Conservation (phyloP, 2,888 invertebrate genomes). For the Xanthorhoe designata region DNA sequence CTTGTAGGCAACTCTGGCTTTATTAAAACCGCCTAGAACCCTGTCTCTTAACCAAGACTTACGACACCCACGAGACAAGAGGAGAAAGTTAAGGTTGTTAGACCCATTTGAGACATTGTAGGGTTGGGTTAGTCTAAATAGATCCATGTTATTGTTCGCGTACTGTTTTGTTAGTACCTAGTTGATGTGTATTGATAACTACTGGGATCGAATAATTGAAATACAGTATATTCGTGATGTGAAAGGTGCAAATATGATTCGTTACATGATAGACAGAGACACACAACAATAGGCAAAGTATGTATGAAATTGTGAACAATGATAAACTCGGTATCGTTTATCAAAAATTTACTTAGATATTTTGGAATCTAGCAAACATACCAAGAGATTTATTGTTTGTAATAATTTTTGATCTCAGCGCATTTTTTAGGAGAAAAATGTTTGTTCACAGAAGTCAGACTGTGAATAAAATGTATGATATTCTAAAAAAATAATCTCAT, state of each 20-base stretch:
- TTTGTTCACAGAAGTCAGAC: not conserved
- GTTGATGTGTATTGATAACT: not conserved
- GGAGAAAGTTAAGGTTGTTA: slow-evolving; percentile 36
- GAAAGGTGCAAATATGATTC: not conserved
- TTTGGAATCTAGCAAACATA: too few relatives aligned
- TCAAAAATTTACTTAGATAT: not conserved
- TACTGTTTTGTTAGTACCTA: not conserved
- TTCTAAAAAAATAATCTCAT: slow-evolving; percentile 11
- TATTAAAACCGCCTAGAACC: slow-evolving; percentile 31
- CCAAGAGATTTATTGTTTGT: too few relatives aligned
- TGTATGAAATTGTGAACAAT: too few relatives aligned
- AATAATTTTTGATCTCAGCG: too few relatives aligned
- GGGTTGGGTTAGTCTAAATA: slow-evolving; percentile 29
- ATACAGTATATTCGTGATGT: not conserved
- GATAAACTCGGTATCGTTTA: not conserved
- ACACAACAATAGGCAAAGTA: too few relatives aligned
- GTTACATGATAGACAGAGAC: too few relatives aligned
- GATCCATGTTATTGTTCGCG: slow-evolving; percentile 8
- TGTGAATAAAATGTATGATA: not conserved
- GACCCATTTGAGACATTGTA: slow-evolving; percentile 36
- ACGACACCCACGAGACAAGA: slow-evolving; percentile 34
- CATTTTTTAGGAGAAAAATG: not conserved
- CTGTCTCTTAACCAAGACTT: slow-evolving; percentile 32
- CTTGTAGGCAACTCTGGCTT: slow-evolving; percentile 20
- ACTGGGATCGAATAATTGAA: not conserved